These are phyloP conservation scores for Vultur gryphus DNA, from an alignment of 2,797 vertebrate species.

Conservation along the genomic window DNA sequence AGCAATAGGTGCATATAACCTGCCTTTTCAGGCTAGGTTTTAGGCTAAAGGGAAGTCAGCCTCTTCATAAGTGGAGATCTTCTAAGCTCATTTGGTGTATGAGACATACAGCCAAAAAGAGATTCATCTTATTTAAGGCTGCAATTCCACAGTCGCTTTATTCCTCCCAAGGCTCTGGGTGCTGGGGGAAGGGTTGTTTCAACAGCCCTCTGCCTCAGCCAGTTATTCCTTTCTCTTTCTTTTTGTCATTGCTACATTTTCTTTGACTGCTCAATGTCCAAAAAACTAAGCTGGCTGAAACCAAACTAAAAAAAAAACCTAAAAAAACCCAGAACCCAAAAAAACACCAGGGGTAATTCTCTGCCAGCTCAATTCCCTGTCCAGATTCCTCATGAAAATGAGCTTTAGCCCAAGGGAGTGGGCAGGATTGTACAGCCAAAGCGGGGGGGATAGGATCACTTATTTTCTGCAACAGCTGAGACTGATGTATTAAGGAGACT, in stretches of 20 bases:
- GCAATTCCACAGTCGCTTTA: neutral
- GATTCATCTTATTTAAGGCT: neutral
- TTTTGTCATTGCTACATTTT: neutral
- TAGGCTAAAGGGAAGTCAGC: neutral
- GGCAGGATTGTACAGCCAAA: neutral
- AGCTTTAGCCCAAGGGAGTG: neutral
- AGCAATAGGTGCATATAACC: neutral
- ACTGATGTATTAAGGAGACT: neutral
- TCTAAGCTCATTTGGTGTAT: neutral
- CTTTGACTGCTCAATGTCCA: neutral
- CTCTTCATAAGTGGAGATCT: neutral
- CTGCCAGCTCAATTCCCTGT: neutral
- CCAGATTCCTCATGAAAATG: neutral
- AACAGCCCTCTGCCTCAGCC: neutral
- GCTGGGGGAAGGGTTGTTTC: neutral
- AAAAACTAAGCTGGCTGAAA: neutral
- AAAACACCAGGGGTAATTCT: neutral
- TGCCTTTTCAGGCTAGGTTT: neutral
- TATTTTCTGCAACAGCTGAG: neutral
- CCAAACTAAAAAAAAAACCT: neutral
- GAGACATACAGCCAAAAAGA: neutral
- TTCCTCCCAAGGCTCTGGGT: neutral
- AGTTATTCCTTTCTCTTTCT: neutral
- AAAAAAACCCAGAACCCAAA: neutral
- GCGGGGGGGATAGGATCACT: fast-evolving